These are phyloP conservation scores for Simalia tracyae DNA, from an alignment of 2,797 vertebrate species.

Conservation along the genomic window DNA sequence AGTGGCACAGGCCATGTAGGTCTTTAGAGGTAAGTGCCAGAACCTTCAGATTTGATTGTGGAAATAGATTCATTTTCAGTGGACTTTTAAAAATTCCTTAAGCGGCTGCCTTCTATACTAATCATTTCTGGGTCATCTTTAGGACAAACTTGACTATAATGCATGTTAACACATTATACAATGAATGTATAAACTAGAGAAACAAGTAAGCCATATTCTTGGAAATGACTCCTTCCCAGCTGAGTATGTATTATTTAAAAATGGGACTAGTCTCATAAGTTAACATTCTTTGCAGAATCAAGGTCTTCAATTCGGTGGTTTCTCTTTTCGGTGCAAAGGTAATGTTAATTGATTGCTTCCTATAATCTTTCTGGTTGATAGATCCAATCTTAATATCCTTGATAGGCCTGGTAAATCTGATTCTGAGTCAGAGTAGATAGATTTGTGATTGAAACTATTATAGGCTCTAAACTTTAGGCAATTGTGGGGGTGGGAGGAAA, in stretches of 20 bases:
- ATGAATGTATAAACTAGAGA: background rate
- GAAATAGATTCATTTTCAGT: background rate
- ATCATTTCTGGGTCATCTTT: background rate
- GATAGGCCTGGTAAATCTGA: conserved; percentile 8
- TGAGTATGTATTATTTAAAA: background rate
- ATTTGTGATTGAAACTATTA: conserved; percentile 23
- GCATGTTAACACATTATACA: background rate
- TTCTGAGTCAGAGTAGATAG: conserved; percentile 20
- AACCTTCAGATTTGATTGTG: background rate
- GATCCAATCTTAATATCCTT: conserved; percentile 9
- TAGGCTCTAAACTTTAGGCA: conserved; percentile 11
- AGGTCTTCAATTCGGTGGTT: background rate
- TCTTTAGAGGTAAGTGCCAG: background rate
- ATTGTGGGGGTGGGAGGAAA: background rate
- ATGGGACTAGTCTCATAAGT: background rate
- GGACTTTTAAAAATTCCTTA: background rate
- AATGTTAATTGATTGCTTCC: background rate
- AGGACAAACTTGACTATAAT: background rate
- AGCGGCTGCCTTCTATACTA: background rate
- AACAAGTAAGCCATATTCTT: background rate
- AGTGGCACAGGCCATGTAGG: background rate
- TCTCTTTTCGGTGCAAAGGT: background rate
- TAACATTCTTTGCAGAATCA: conserved; percentile 3
- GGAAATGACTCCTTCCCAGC: background rate
- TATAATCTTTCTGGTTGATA: conserved; percentile 21